A percentile compares a stretch with the other conserved stretches of the same genome.
These are phyloP conservation scores for Florisuga fusca DNA, from an alignment of 2,797 vertebrate genomes.

Conservation along the genomic window DNA sequence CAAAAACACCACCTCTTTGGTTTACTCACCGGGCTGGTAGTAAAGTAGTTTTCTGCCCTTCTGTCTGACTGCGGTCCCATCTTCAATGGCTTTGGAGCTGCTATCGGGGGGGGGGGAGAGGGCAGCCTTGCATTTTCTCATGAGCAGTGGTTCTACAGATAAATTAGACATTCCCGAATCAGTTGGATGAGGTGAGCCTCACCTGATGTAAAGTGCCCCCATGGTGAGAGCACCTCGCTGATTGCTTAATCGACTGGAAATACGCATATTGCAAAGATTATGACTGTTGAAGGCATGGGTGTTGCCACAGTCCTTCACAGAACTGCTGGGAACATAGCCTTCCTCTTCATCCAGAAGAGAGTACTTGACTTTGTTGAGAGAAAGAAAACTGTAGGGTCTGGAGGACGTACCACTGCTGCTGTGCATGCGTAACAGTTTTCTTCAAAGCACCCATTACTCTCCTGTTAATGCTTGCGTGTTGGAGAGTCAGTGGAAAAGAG, in stretches of 20 bases:
- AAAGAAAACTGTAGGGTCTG: background rate
- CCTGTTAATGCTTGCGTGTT: background rate
- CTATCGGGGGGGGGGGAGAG: background rate
- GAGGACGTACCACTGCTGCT: background rate
- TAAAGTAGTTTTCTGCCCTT: background rate
- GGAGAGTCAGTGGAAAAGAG: background rate
- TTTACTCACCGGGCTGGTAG: background rate
- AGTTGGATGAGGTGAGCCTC: background rate
- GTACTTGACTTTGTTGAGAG: background rate
- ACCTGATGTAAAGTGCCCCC: background rate
- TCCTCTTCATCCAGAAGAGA: background rate
- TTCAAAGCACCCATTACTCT: background rate
- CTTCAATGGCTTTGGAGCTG: background rate
- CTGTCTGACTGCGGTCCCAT: background rate
- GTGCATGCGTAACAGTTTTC: background rate
- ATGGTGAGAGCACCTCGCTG: background rate
- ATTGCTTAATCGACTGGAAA: conserved; percentile 9
- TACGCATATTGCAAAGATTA: background rate
- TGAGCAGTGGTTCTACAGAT: background rate
- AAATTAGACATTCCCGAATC: background rate
- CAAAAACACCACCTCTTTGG: background rate
- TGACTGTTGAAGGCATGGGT: background rate
- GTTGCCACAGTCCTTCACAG: background rate
- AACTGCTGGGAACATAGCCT: background rate
- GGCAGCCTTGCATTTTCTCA: background rate